These are phyloP conservation scores for Tupaia tana DNA, from an alignment of 2,113 vertebrate species.

Conservation along the genomic window DNA sequence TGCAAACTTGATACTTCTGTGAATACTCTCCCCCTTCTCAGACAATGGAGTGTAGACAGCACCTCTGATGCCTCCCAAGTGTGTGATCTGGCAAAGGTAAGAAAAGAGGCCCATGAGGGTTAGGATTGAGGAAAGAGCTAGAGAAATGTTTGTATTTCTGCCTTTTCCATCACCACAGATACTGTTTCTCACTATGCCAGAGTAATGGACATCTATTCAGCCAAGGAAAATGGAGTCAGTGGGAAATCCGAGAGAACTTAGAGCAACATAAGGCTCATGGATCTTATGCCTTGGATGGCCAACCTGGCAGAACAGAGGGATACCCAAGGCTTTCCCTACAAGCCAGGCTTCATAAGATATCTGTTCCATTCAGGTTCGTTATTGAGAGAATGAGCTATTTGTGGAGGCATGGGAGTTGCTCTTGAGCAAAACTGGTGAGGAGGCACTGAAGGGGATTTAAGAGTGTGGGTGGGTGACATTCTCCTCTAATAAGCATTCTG, in stretches of 20 bases:
- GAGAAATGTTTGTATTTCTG: conserved; percentile 26
- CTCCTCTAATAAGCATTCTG: not conserved
- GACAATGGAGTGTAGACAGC: not conserved
- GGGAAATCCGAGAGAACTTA: conserved; percentile 10
- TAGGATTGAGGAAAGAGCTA: conserved; percentile 6
- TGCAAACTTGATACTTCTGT: fast-evolving
- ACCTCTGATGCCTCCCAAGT: not conserved
- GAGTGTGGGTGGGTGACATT: not conserved
- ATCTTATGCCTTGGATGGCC: not conserved
- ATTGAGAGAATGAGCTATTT: not conserved
- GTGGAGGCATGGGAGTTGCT: not conserved
- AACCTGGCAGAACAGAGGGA: not conserved
- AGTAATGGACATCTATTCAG: conserved; percentile 41
- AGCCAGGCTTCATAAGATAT: not conserved
- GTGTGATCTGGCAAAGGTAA: conserved; percentile 30
- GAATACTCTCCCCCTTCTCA: not conserved
- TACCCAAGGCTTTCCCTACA: not conserved
- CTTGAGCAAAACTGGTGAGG: not conserved
- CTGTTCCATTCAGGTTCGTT: not conserved
- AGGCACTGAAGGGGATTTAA: not conserved
- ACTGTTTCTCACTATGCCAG: not conserved
- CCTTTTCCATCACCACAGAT: conserved; percentile 67
- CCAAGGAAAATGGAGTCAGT: conserved; percentile 47
- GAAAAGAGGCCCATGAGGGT: not conserved
- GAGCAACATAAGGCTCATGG: not conserved